Evolutionary conservation across 2,113 vertebrate species (phyloP), one percentile per base, ranked within the genome.

Genomic region (Apteryx owenii): DNA sequence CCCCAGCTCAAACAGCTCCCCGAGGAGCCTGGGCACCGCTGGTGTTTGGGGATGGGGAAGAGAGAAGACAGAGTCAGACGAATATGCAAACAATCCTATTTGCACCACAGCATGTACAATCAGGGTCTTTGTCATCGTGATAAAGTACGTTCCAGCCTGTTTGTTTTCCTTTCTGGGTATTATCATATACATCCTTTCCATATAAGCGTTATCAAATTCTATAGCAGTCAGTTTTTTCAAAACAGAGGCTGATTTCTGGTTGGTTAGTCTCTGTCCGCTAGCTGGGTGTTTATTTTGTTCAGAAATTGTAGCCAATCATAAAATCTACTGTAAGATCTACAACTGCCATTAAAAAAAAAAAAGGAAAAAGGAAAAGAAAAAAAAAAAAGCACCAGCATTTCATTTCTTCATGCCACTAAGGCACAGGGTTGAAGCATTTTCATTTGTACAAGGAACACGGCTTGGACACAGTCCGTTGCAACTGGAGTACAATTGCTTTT

Each of bases 71-170:
- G 23, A 68, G 40, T 58, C 16, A 0, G 70, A 44, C 81, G 76
- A 90, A 92, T 94, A 90, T 76, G 88, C 91, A 95, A 89, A 81
- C 76, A 82, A 82, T 68, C 70, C 78, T 61, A 13, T 95, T 79
- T 83, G 60, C 86, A 81, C 88, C 73, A 36, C 50, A 33, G 88
- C 62, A 29, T 21, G 71, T 78, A 69, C 42, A 70, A 69, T 31
- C 54, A 46, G n/a, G 51, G 65, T 70, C 93, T 95, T 91, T 95
- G 95, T 88, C 88, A 91, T 62, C 64, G 12, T 60, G 89, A 93
- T 46, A 70, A 91, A 92, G 68, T 68, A 61, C 2, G 1, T 65
- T 76, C 73, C 1, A 1, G 64, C 66, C 65, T 51, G 81, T 85
- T 73, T 93, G 87, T 83, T 85, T 88, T 88, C 62, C 62, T 78